Percentiles rank a stretch among this genome's conserved stretches.
These are phyloP conservation scores for Salvelinus fontinalis DNA, from an alignment of 2,113 vertebrate species.

Conservation along the genomic window DNA sequence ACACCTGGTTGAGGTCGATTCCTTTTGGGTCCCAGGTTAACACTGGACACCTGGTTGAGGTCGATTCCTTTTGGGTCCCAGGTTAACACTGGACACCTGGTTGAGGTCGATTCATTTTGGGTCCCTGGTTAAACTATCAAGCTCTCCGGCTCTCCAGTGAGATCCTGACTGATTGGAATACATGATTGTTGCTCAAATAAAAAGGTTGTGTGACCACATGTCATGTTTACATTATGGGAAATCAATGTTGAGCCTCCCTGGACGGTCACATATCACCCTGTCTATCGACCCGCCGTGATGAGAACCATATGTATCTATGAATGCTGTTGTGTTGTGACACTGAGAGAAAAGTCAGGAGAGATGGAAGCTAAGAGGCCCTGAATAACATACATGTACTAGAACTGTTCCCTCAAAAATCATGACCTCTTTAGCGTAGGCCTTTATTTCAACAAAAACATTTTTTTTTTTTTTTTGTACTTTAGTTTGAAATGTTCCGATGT, in stretches of 20 bases:
- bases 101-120: too few species aligned
- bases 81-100: too few species aligned
- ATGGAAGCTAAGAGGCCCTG: constrained; percentile 19
- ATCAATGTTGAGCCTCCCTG: constrained; percentile 60
- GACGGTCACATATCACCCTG: constrained; percentile 62
- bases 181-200: constrained; percentile 61
- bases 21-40: too few species aligned
- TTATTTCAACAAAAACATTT: too few species aligned
- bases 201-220: constrained; percentile 54
- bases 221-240: constrained; percentile 66
- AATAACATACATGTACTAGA: neutral
- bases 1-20: too few species aligned
- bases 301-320: constrained; percentile 44
- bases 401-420: neutral
- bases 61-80: too few species aligned
- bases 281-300: constrained; percentile 55
- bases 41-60: too few species aligned
- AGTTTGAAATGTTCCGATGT: too few species aligned
- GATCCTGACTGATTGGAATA: constrained; percentile 55
- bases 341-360: constrained; percentile 22
- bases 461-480: too few species aligned
- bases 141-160: constrained; percentile 11
- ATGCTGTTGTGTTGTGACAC: constrained; percentile 11
- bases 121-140: neutral
- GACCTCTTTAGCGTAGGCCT: neutral